Evolutionary conservation across 1,140 invertebrate genomes (phyloP).

Genomic region (Bombus pyrosoma): DNA sequence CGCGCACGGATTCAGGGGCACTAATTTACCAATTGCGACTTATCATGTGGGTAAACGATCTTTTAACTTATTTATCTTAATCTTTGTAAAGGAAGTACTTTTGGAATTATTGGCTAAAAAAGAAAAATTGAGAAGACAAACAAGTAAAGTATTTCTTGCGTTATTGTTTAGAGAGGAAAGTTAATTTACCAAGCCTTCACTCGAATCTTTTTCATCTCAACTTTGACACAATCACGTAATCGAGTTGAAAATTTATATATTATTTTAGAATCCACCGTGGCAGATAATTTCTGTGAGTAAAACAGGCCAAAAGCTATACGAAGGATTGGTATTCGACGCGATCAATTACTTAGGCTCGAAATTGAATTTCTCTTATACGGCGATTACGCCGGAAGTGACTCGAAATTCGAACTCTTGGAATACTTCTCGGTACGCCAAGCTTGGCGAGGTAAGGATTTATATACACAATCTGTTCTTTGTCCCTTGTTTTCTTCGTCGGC

Average conservation of each 20-base stretch:
- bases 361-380: slow-evolving; percentile 91
- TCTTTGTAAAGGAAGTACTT: neutral
- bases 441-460: slow-evolving; percentile 23
- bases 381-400: slow-evolving; percentile 54
- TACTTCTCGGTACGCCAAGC: slow-evolving; percentile 6
- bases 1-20: slow-evolving; percentile 89
- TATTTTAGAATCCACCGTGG: slow-evolving; percentile 91
- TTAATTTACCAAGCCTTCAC: neutral
- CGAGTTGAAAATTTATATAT: neutral
- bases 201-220: neutral
- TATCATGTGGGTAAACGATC: slow-evolving; percentile 85
- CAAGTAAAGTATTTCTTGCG: neutral
- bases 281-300: slow-evolving; percentile 86
- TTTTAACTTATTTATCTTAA: neutral
- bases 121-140: too few relatives aligned
- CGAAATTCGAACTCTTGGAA: neutral
- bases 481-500: too few relatives aligned
- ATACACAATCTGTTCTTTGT: neutral
- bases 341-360: slow-evolving; percentile 88
- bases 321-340: slow-evolving; percentile 91
- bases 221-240: neutral
- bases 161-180: neutral
- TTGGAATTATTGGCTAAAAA: neutral
- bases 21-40: slow-evolving; percentile 86
- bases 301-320: slow-evolving; percentile 83